A percentile compares a stretch with the other conserved stretches of the same genome.
phyloP scores from a whole-genome alignment of 2,113 vertebrate species.

The Reinhardtius hippoglossoides region DNA sequence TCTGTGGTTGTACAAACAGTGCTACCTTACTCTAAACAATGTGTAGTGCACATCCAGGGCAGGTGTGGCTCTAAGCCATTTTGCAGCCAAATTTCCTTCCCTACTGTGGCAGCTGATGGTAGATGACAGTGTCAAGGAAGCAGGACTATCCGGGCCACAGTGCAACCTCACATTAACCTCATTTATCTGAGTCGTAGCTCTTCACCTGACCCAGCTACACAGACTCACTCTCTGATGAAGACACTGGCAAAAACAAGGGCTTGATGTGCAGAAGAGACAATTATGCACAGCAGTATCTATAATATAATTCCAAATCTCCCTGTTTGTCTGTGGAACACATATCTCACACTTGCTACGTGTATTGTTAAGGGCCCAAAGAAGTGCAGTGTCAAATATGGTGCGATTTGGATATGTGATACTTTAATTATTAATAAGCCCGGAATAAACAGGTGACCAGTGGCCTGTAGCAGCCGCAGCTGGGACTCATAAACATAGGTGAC shows the following conservation, averaged over 20 bases:
- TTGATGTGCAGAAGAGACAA: not conserved
- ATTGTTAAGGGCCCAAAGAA: no score
- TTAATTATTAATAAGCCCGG: no score
- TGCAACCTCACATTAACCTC: conserved; percentile 70
- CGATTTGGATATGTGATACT: no score
- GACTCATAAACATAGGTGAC: no score
- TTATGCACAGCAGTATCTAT: not conserved
- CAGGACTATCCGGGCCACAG: conserved; percentile 40
- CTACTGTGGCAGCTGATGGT: conserved; percentile 24
- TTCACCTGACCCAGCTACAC: conserved; percentile 46
- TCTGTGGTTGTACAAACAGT: not conserved
- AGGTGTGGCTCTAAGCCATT: not conserved
- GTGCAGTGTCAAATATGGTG: no score
- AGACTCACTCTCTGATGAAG: conserved; percentile 18
- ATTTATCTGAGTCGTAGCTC: conserved; percentile 66
- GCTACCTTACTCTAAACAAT: conserved; percentile 2
- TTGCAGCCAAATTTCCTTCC: conserved; percentile 1
- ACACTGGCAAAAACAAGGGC: conserved; percentile 3
- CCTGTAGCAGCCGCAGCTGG: no score
- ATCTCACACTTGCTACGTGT: no score
- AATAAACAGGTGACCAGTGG: no score
- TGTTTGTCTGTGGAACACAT: no score
- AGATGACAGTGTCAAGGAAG: conserved; percentile 38
- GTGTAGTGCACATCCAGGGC: not conserved
- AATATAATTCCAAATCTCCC: no score